Conservation (phyloP, 2,888 invertebrate species). For the Trichacis sp. region DNA sequence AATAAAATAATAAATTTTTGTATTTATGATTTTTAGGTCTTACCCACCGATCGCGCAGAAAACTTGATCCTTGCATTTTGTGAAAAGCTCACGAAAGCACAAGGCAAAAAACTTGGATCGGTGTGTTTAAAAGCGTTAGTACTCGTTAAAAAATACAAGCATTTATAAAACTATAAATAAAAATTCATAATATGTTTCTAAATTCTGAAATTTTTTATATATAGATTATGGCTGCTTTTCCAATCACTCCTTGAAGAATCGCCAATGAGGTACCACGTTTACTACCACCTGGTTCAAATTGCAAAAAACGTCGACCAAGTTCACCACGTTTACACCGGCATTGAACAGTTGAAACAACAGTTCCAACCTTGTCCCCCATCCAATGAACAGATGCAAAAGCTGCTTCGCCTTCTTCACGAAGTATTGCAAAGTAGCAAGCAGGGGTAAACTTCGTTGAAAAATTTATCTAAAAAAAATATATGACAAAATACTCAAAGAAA, state of each 20-base stretch:
- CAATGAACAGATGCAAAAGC: conserved; percentile 90
- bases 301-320: conserved; percentile 90
- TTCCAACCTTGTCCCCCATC: conserved; percentile 84
- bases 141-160: no score
- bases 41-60: conserved; percentile 85
- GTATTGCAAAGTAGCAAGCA: conserved; percentile 89
- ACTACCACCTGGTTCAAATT: conserved; percentile 90
- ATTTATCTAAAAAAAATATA: no score
- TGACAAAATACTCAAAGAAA: no score
- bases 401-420: conserved; percentile 89
- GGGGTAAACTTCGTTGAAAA: conserved; percentile 77
- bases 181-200: no score
- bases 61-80: conserved; percentile 91
- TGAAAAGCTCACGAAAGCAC: conserved; percentile 90
- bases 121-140: conserved; percentile 89
- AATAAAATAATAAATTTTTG: no score
- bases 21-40: conserved; percentile 76
- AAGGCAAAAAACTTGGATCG: conserved; percentile 82
- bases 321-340: conserved; percentile 84
- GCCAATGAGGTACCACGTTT: conserved; percentile 90
- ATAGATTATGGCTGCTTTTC: conserved; percentile 89
- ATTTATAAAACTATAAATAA: no score
- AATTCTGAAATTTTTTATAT: conserved; percentile 59
- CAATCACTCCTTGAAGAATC: conserved; percentile 89
- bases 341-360: conserved; percentile 85